Evolutionary conservation across 2,888 invertebrate species (phyloP).

Genomic region (Diloba caeruleocephala): DNA sequence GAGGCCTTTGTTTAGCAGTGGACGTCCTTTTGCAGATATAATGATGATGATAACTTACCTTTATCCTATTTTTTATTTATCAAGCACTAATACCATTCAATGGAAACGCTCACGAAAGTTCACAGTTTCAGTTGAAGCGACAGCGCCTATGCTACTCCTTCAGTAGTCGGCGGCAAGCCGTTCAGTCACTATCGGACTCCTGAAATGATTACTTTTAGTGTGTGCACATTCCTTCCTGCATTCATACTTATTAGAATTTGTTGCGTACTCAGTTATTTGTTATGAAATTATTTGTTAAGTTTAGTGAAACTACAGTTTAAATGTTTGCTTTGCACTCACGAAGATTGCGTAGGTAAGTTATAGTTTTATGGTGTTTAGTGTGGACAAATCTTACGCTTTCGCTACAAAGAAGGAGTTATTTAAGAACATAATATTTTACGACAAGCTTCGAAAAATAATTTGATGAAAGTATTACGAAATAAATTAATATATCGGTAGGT

Average conservation of each 20-base stretch:
- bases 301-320: constrained; percentile 75
- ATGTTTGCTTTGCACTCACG: constrained; percentile 83
- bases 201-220: constrained; percentile 56
- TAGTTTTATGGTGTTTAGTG: constrained; percentile 57
- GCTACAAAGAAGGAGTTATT: constrained; percentile 27
- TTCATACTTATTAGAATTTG: constrained; percentile 58
- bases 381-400: constrained; percentile 43
- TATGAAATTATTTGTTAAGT: constrained; percentile 66
- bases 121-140: constrained; percentile 64
- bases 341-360: constrained; percentile 80
- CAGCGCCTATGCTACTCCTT: constrained; percentile 66
- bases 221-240: constrained; percentile 51
- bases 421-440: too few relatives aligned
- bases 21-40: too few relatives aligned
- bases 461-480: too few relatives aligned
- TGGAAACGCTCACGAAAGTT: constrained; percentile 71
- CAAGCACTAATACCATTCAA: constrained; percentile 29
- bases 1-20: too few relatives aligned
- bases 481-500: too few relatives aligned
- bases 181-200: constrained; percentile 51
- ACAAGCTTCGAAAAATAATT: too few relatives aligned
- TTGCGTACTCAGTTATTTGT: constrained; percentile 62
- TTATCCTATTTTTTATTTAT: constrained; percentile 14
- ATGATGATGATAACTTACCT: not conserved
- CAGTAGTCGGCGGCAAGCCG: constrained; percentile 72